Percentiles rank a stretch among this genome's conserved stretches.
phyloP scores from a whole-genome alignment of 2,888 invertebrate genomes.

The Drosophila suboccidentalis region DNA sequence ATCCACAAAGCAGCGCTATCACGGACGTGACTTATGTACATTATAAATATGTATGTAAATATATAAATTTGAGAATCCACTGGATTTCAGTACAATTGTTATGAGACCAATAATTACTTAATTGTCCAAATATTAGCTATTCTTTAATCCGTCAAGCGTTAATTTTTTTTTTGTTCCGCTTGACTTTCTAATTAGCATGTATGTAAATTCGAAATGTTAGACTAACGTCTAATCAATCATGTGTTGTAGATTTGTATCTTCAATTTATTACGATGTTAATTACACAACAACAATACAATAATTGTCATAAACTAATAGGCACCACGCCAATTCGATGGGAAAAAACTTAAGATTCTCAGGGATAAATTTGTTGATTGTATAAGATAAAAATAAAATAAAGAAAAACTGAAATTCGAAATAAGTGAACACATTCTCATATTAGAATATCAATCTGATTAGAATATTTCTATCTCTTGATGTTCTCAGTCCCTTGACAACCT shows the following conservation, averaged over 20 bases:
- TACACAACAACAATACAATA: conserved; percentile 27
- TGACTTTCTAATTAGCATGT: conserved; percentile 56
- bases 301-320: conserved; percentile 22
- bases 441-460: neutral
- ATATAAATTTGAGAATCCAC: conserved; percentile 7
- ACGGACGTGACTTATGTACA: conserved; percentile 32
- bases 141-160: conserved; percentile 21
- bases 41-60: neutral
- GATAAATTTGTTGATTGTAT: conserved; percentile 1
- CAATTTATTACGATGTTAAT: conserved; percentile 27
- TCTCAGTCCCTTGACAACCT: conserved; percentile 5
- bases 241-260: conserved; percentile 44
- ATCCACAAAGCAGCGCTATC: conserved; percentile 9
- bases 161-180: conserved; percentile 44
- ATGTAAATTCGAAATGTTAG: conserved; percentile 57
- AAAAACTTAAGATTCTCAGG: neutral
- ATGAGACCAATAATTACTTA: conserved; percentile 52
- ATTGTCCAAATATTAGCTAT: conserved; percentile 38
- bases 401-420: neutral
- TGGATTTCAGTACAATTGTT: conserved; percentile 49
- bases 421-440: neutral
- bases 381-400: conserved; percentile 5
- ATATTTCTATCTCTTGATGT: neutral
- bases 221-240: conserved; percentile 39
- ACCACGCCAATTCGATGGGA: conserved; percentile 5